These are phyloP conservation scores for Craseonycteris thonglongyai DNA, from an alignment of 2,113 vertebrate species.

Conservation along the genomic window DNA sequence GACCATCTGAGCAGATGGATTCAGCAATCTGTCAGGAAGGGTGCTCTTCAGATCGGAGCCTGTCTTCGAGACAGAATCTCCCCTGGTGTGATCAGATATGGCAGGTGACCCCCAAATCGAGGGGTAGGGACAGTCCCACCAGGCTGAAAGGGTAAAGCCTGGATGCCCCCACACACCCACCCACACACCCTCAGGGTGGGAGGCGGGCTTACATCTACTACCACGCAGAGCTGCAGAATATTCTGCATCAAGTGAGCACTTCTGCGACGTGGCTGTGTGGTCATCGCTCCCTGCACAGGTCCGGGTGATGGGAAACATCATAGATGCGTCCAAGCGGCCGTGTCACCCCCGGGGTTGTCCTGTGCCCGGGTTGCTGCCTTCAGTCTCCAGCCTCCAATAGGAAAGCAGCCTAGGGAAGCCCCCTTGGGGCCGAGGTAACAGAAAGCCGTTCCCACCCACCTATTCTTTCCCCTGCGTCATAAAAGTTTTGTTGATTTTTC, in stretches of 20 bases:
- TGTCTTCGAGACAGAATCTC: background rate
- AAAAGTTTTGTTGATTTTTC: background rate
- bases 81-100: background rate
- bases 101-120: background rate
- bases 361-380: no score
- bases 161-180: background rate
- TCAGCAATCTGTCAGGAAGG: conserved; percentile 52
- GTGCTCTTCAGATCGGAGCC: background rate
- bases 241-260: no score
- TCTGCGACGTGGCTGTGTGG: rapidly evolving
- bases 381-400: background rate
- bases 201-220: background rate
- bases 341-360: background rate
- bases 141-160: background rate
- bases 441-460: background rate
- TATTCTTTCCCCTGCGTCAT: background rate
- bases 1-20: conserved; percentile 61
- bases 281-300: rapidly evolving
- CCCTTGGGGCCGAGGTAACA: background rate
- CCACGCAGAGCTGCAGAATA: rapidly evolving
- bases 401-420: background rate
- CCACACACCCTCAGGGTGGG: background rate
- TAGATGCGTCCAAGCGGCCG: background rate
- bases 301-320: background rate
- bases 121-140: background rate